Evolutionary conservation across 2,797 vertebrate species (phyloP), one percentile per base, ranked within the genome.

Genomic region (Falco berigora): DNA sequence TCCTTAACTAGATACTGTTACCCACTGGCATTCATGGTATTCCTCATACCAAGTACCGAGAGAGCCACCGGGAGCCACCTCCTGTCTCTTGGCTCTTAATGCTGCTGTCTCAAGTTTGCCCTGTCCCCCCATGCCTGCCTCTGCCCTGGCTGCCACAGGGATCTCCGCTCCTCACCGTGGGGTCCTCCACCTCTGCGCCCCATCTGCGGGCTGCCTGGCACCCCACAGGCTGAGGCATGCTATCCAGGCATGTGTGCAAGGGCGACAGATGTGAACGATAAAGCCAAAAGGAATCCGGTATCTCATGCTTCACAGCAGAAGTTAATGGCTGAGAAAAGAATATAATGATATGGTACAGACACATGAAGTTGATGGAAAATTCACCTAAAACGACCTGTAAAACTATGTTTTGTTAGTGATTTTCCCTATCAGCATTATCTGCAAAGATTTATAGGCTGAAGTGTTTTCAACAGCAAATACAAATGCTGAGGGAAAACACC

Each of bases 181-280:
- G 47, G 11, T 52, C n/a, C 6, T 47, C 58, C 34, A 80, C 6
- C 21, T 71, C 80, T 58, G 44, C 30, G 10, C 7, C 34, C 66
- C 40, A 27, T 14, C 14, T 7, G 9, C 36, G 28, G 22, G 36
- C 56, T 5, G 18, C 32, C 32, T 0, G 1, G 34, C 61, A 75
- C 27, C 42, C 15, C 7, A 1, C 0, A 0, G 71, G 85, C 21
- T 2, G 5, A 42, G 12, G 22, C 0, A 0, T 1, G 0, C 74
- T 47, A 72, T 27, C n/a, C 32, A 49, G 34, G 30, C 4, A 3
- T 0, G 0, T 25, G 27, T 3, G 2, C 49, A 76, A 73, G 40
- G 69, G 55, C 0, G 0, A 88, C 61, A 91, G 75, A 90, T 44
- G 23, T 4, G 9, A 72, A 49, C 0, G 1, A 62, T 14, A 58